Evolutionary conservation across 2,113 vertebrate genomes (phyloP), one percentile per base, ranked within the genome.

Genomic region (Pluvianellus socialis): DNA sequence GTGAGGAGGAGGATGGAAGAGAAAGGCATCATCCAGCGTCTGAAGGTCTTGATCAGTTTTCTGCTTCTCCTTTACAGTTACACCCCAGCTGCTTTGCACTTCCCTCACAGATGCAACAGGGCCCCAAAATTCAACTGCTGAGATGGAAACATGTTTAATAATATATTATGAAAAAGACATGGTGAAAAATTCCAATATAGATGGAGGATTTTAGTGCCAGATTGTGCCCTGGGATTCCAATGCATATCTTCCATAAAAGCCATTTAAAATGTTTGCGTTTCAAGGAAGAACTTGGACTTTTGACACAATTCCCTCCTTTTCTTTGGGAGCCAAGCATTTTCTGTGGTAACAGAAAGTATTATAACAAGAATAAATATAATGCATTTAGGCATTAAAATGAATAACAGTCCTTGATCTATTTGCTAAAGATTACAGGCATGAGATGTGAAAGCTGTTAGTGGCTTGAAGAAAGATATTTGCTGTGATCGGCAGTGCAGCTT

Each of bases 381-480:
- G 59, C 53, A 86, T 94, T 95, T 88, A 79, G 97, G 84, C 97
- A 96, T 87, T 88, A 92, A 97, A 97, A 96, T 97, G 94, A 97
- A 71, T 90, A 97, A 94, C 92, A 96, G 91, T 86, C 96, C 89
- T 94, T 95, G 94, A 96, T 96, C 71, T 94, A 42, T 91, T 91
- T 96, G 80, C 67, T 88, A 86, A 90, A 95, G 89, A 94, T 92
- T 95, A 85, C 49, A 91, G 80, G 67, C 92, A 68, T 72, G 88
- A 91, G 82, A 95, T 83, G 74, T 90, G 89, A 96, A 96, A 90
- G 63, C 81, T 88, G 70, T 94, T 92, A 85, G 88, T 81, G 94
- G 49, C 93, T 88, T 90, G 55, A 94, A 68, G 76, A 67, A 96
- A 91, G 61, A n/a, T 75, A 81, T 58, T 95, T 91, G 74, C 53